Conservation (phyloP, 2,797 vertebrate genomes). For the Sus cebifrons region DNA sequence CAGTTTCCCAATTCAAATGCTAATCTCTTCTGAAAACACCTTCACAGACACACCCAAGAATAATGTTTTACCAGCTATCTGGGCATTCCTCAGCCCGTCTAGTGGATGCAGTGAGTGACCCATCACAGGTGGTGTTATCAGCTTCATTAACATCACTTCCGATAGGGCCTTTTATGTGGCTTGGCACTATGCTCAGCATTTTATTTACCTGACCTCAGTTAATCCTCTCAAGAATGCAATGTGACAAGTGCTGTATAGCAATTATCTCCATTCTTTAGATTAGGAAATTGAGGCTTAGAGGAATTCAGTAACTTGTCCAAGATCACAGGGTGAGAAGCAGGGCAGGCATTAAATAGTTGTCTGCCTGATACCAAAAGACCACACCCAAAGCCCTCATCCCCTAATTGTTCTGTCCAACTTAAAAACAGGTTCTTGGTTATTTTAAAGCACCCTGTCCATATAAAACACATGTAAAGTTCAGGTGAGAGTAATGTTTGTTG, state of each 20-base stretch:
- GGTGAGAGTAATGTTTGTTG: not conserved
- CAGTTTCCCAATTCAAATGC: not conserved
- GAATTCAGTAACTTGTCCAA: not conserved
- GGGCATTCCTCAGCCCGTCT: not conserved
- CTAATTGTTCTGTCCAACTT: not conserved
- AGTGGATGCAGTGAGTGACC: not conserved
- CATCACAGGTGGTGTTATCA: not conserved
- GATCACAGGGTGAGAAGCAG: not conserved
- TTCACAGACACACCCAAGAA: not conserved
- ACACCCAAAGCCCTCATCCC: not conserved
- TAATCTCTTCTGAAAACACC: not conserved
- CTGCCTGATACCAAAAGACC: not conserved
- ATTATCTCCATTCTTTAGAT: slow-evolving; percentile 26
- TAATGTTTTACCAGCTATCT: not conserved
- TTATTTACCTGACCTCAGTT: not conserved
- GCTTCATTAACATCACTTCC: not conserved
- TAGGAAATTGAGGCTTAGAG: slow-evolving; percentile 57
- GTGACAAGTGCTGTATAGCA: not conserved
- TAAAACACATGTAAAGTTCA: not conserved
- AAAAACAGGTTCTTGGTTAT: not conserved
- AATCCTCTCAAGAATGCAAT: not conserved
- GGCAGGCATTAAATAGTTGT: not conserved
- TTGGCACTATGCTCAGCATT: not conserved
- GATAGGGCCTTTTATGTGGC: not conserved
- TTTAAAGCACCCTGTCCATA: not conserved